phyloP scores from a whole-genome alignment of 2,888 invertebrate genomes.

The Pedicia rivosa region DNA sequence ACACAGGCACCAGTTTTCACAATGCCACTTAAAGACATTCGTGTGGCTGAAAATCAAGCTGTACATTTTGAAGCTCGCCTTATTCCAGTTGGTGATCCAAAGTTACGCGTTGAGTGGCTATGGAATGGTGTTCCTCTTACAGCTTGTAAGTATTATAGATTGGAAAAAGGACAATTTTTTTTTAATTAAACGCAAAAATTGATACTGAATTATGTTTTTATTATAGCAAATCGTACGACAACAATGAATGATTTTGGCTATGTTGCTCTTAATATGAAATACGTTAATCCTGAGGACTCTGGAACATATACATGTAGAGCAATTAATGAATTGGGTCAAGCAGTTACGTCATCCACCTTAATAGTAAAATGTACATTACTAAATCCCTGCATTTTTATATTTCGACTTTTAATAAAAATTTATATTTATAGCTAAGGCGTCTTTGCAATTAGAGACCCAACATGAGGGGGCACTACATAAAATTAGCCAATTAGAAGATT shows the following conservation, averaged over 20 bases:
- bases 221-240: slow-evolving; percentile 66
- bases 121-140: slow-evolving; percentile 81
- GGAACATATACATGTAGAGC: slow-evolving; percentile 94
- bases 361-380: slow-evolving; percentile 62
- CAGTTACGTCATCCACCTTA: slow-evolving; percentile 84
- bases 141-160: slow-evolving; percentile 57
- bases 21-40: slow-evolving; percentile 72
- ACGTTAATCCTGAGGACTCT: slow-evolving; percentile 88
- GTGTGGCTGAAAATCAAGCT: slow-evolving; percentile 78
- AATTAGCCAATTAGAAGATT: slow-evolving; percentile 72
- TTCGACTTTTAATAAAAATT: slow-evolving; percentile 1
- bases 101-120: slow-evolving; percentile 85
- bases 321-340: slow-evolving; percentile 83
- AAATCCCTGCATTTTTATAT: not conserved
- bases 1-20: slow-evolving; percentile 88
- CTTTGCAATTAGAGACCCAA: slow-evolving; percentile 73
- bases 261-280: slow-evolving; percentile 87
- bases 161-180: not conserved
- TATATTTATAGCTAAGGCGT: slow-evolving; percentile 53
- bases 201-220: not conserved
- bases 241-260: slow-evolving; percentile 98
- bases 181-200: slow-evolving; percentile 2
- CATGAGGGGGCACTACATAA: slow-evolving; percentile 79
- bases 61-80: slow-evolving; percentile 88
- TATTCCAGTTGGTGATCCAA: slow-evolving; percentile 87